Evolutionary conservation across 2,888 invertebrate genomes (phyloP).

Genomic region (Brachylomia viminalis): DNA sequence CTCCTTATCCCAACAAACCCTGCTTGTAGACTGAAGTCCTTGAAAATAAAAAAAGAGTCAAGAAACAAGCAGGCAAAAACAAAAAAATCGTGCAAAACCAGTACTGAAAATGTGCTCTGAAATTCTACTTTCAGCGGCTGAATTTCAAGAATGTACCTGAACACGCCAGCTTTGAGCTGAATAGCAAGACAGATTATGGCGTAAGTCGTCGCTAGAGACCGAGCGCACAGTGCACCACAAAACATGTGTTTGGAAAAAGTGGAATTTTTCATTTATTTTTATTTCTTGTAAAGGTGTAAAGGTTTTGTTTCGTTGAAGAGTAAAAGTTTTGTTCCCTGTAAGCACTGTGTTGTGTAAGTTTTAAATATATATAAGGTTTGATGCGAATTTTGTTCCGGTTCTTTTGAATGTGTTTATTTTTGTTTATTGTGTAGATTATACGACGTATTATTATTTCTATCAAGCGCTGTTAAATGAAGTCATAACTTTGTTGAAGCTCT

Average conservation of each 20-base stretch:
- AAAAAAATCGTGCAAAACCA: constrained; percentile 66
- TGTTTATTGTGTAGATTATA: not conserved
- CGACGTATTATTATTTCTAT: not conserved
- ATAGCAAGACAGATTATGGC: constrained; percentile 76
- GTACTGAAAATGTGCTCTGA: constrained; percentile 65
- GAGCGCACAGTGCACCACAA: constrained; percentile 63
- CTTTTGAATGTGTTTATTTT: not conserved
- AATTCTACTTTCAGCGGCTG: constrained; percentile 67
- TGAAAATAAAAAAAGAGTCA: constrained; percentile 39
- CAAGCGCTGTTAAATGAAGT: not conserved
- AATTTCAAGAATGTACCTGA: constrained; percentile 74
- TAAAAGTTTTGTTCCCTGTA: constrained; percentile 6
- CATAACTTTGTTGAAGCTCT: not conserved
- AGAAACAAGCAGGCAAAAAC: constrained; percentile 44
- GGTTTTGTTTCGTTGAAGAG: constrained; percentile 24
- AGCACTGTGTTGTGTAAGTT: not conserved
- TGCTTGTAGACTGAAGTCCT: constrained; percentile 28
- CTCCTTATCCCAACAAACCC: constrained; percentile 19
- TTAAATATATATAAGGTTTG: not conserved
- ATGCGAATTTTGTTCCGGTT: not conserved
- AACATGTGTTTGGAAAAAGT: constrained; percentile 40
- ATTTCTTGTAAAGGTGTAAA: constrained; percentile 3
- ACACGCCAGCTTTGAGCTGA: constrained; percentile 71
- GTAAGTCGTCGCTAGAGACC: constrained; percentile 71
- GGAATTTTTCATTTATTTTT: constrained; percentile 30